These are phyloP conservation scores for Melieria picta DNA, from an alignment of 2,888 invertebrate genomes.

Conservation along the genomic window DNA sequence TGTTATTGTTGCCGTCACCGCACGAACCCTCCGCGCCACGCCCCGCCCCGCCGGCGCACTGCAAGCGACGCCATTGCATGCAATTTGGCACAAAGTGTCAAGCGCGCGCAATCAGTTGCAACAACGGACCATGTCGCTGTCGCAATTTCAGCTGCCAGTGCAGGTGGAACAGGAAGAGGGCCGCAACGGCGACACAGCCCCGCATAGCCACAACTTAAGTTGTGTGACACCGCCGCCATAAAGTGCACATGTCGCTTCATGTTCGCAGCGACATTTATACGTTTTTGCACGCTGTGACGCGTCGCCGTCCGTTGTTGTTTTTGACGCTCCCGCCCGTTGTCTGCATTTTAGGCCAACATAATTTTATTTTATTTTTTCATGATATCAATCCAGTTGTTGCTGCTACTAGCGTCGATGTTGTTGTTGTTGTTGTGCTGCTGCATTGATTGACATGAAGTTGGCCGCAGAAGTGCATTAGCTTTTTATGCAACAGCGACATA, in stretches of 20 bases:
- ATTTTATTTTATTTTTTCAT: constrained; percentile 27
- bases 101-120: constrained; percentile 9
- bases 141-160: no score
- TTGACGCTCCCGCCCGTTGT: not conserved
- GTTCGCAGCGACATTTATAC: constrained; percentile 63
- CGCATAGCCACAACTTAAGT: constrained; percentile 27
- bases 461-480: constrained; percentile 64
- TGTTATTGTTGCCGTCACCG: not conserved
- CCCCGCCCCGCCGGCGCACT: no score
- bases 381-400: constrained; percentile 13
- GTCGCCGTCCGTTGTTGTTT: constrained; percentile 8
- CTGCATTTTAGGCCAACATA: constrained; percentile 25
- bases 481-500: constrained; percentile 31
- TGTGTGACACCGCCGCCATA: constrained; percentile 51
- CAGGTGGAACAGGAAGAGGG: no score
- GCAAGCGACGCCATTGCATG: no score
- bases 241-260: constrained; percentile 64
- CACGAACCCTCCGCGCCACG: not conserved
- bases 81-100: constrained; percentile 1
- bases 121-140: not conserved
- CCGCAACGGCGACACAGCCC: no score
- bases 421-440: constrained; percentile 15
- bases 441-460: constrained; percentile 60
- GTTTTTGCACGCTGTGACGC: constrained; percentile 35
- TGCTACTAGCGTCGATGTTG: constrained; percentile 9